These are phyloP conservation scores for Rhyacophila brunnea DNA, from an alignment of 1,140 invertebrate genomes.

Conservation along the genomic window DNA sequence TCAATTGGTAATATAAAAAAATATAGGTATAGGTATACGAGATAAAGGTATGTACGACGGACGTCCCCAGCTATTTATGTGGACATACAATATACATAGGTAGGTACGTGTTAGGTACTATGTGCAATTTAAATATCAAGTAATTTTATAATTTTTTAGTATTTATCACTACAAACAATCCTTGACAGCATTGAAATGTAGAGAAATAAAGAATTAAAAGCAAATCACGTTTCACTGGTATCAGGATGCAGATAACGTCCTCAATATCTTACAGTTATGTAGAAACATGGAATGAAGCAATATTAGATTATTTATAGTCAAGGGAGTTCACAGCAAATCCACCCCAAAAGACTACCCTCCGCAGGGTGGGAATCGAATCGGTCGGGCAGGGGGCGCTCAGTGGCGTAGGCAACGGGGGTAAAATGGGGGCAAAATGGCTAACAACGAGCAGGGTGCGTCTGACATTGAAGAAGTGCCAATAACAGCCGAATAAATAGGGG, in stretches of 20 bases:
- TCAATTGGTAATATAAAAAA: too few species aligned
- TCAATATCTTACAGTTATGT: conserved; percentile 12
- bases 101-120: too few species aligned
- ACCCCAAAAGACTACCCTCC: not conserved
- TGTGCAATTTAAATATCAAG: too few species aligned
- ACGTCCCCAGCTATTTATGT: too few species aligned
- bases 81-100: too few species aligned
- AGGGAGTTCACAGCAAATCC: conserved; percentile 5
- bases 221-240: conserved; percentile 12
- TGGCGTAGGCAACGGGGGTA: conserved; percentile 31
- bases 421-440: conserved; percentile 34
- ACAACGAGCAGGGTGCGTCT: conserved; percentile 53
- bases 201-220: conserved; percentile 10
- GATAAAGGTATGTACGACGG: too few species aligned
- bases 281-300: conserved; percentile 26
- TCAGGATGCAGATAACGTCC: conserved; percentile 9
- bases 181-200: not conserved
- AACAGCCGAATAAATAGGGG: conserved; percentile 57
- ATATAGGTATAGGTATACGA: too few species aligned
- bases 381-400: conserved; percentile 35
- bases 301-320: conserved; percentile 28
- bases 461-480: conserved; percentile 60
- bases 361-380: conserved; percentile 2
- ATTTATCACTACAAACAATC: too few species aligned
- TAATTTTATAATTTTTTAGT: too few species aligned